phyloP scores from a whole-genome alignment of 2,888 invertebrate genomes.

The Timema cristinae region DNA sequence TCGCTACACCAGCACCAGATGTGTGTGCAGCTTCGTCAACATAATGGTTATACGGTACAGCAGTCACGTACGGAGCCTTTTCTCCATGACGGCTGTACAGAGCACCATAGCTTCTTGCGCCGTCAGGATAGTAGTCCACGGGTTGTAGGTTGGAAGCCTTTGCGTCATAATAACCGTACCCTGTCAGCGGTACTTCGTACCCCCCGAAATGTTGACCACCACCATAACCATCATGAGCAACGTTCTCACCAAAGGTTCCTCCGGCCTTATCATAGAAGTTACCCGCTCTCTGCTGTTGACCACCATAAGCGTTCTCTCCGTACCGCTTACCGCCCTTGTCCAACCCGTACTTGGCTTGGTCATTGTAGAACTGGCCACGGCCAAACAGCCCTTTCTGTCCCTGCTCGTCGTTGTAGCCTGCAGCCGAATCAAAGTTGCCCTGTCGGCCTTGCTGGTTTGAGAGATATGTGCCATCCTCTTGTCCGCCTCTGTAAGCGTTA shows the following conservation, averaged over 20 bases:
- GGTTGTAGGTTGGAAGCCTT: neutral
- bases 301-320: slow-evolving; percentile 14
- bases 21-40: no score
- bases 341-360: slow-evolving; percentile 23
- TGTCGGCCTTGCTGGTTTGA: slow-evolving; percentile 19
- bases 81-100: no score
- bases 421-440: slow-evolving; percentile 18
- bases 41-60: no score
- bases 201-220: slow-evolving; percentile 6
- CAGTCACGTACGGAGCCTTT: no score
- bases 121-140: neutral
- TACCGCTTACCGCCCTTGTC: slow-evolving; percentile 16
- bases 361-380: slow-evolving; percentile 21
- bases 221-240: neutral
- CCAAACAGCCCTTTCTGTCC: slow-evolving; percentile 21
- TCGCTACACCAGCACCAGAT: no score
- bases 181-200: slow-evolving; percentile 1
- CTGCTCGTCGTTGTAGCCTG: slow-evolving; percentile 18
- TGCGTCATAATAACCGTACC: slow-evolving; percentile 14
- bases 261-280: neutral
- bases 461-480: slow-evolving; percentile 22
- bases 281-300: slow-evolving; percentile 4
- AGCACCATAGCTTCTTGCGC: no score
- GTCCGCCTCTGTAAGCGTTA: slow-evolving; percentile 19
- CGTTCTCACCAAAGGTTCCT: neutral